Evolutionary conservation across 2,113 vertebrate species (phyloP).

Genomic region (Nannospalax galili): DNA sequence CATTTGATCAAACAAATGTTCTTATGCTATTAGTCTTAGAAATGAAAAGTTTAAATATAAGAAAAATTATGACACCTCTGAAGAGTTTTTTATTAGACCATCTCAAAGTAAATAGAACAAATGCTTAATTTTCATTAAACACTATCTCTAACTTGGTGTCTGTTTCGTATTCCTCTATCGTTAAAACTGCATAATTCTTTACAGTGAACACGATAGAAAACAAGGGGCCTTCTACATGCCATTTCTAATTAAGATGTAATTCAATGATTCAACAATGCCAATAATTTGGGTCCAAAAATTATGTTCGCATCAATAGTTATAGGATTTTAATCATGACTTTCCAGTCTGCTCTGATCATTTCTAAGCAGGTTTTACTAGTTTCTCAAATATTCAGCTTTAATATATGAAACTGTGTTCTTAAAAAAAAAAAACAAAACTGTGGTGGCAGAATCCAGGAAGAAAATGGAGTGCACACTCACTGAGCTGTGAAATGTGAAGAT

Average conservation of each 20-base stretch:
- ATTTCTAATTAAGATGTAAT: slow-evolving; percentile 64
- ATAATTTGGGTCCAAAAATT: slow-evolving; percentile 47
- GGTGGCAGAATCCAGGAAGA: slow-evolving; percentile 61
- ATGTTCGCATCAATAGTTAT: slow-evolving; percentile 60
- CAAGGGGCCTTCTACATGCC: not conserved
- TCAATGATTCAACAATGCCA: slow-evolving; percentile 55
- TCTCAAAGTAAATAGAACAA: not conserved
- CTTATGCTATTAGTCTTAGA: slow-evolving; percentile 15
- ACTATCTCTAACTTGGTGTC: slow-evolving; percentile 74
- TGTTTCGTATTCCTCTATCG: slow-evolving; percentile 74
- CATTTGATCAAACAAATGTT: slow-evolving; percentile 35
- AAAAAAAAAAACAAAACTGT: not conserved
- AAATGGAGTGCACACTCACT: slow-evolving; percentile 69
- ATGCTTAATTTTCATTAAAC: slow-evolving; percentile 7
- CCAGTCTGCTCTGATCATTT: not conserved
- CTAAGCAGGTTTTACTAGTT: slow-evolving; percentile 47
- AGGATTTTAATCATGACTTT: slow-evolving; percentile 42
- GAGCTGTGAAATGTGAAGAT: slow-evolving; percentile 80
- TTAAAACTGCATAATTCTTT: slow-evolving; percentile 75
- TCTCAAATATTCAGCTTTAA: slow-evolving; percentile 60
- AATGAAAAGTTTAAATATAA: slow-evolving; percentile 37
- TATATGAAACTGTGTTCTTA: slow-evolving; percentile 58
- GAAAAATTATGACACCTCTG: not conserved
- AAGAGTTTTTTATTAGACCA: not conserved
- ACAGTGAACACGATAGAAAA: not conserved